Conservation (phyloP, 2,113 vertebrate species). For the Nesospiza acunhae region DNA sequence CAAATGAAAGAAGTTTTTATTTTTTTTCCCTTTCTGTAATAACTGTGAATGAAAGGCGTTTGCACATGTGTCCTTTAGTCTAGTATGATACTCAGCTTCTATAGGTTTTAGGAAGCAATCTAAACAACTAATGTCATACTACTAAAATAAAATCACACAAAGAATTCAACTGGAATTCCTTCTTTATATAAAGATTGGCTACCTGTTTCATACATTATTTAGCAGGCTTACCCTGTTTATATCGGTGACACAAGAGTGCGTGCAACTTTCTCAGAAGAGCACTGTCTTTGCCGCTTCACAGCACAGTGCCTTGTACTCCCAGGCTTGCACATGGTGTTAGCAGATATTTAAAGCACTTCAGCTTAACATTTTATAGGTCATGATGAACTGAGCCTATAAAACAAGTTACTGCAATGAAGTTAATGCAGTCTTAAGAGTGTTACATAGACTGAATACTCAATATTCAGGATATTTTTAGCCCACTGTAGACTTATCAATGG, state of each 20-base stretch:
- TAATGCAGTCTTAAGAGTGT: conserved; percentile 65
- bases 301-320: conserved; percentile 76
- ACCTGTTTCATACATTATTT: conserved; percentile 73
- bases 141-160: background rate
- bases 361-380: conserved; percentile 85
- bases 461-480: conserved; percentile 54
- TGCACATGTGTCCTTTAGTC: background rate
- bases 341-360: conserved; percentile 84
- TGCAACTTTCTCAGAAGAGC: conserved; percentile 78
- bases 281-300: conserved; percentile 77
- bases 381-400: conserved; percentile 71
- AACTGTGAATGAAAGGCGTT: background rate
- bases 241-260: conserved; percentile 80
- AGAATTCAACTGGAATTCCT: background rate
- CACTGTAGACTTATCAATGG: background rate
- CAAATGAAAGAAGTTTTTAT: background rate
- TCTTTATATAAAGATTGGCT: conserved; percentile 26
- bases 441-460: conserved; percentile 32
- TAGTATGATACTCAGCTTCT: background rate
- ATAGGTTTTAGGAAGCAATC: background rate
- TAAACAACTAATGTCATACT: background rate
- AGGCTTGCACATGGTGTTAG: conserved; percentile 72
- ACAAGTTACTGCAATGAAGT: conserved; percentile 65
- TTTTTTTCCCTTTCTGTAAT: background rate
- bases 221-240: conserved; percentile 80